Evolutionary conservation across 1,140 invertebrate species (phyloP), one percentile per base, ranked within the genome.

Genomic region (Pemphigus obesinymphae): DNA sequence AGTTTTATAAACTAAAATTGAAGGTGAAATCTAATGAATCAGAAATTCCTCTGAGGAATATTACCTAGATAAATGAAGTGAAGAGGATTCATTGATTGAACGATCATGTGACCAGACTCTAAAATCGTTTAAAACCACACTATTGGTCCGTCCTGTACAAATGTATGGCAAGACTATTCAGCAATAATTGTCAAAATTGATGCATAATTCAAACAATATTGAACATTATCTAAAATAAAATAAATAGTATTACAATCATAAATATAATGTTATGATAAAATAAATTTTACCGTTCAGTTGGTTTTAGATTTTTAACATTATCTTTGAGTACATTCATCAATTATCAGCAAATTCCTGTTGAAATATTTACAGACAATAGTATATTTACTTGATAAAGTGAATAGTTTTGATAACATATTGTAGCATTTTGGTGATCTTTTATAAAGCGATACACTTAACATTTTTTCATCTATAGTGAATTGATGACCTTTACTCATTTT

Each of bases 131-230:
- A n/a, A n/a, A n/a, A n/a, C n/a, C n/a, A n/a, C n/a, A n/a, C n/a
- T n/a, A n/a, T n/a, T n/a, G n/a, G n/a, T n/a, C n/a, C n/a, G n/a
- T n/a, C n/a, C n/a, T n/a, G n/a, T n/a, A n/a, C n/a, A n/a, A n/a
- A n/a, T n/a, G n/a, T n/a, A n/a, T n/a, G n/a, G n/a, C n/a, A n/a
- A n/a, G n/a, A n/a, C n/a, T n/a, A n/a, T n/a, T n/a, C n/a, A n/a
- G n/a, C n/a, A n/a, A n/a, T n/a, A n/a, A n/a, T n/a, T n/a, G n/a
- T n/a, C n/a, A n/a, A n/a, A n/a, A n/a, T n/a, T n/a, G n/a, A n/a
- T n/a, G 43, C 68, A 48, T 20, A 72, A 15, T 29, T 48, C 68
- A 72, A 72, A 72, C 43, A 72, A 72, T 72, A 72, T 72, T 72
- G 68, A 48, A 40, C 68, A 72, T 45, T 17, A 72, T 48, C 40